Evolutionary conservation across 2,888 invertebrate species (phyloP).

Genomic region (Mythimna vitellina): DNA sequence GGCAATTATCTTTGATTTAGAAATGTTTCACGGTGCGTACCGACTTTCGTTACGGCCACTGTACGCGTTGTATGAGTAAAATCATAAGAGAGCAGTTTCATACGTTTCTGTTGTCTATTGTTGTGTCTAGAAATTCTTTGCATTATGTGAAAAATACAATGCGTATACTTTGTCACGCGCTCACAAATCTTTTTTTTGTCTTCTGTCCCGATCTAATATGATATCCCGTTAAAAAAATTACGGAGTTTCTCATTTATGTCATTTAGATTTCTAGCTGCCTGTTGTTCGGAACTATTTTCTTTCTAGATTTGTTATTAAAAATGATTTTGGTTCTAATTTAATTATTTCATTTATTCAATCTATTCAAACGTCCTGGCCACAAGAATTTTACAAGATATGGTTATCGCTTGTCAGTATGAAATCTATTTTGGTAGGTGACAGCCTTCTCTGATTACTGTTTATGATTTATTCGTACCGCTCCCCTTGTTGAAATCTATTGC

Average conservation of each 20-base stretch:
- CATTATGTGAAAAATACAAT: constrained; percentile 53
- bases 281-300: not conserved
- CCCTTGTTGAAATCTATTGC: constrained; percentile 50
- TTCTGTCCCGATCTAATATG: constrained; percentile 18
- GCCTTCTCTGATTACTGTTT: constrained; percentile 38
- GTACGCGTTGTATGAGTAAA: constrained; percentile 46
- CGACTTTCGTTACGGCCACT: constrained; percentile 51
- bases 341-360: not conserved
- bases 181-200: constrained; percentile 36
- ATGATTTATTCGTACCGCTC: constrained; percentile 52
- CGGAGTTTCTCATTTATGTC: constrained; percentile 8
- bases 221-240: not conserved
- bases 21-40: constrained; percentile 49
- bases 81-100: constrained; percentile 45
- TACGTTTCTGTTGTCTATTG: constrained; percentile 54
- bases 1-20: constrained; percentile 48
- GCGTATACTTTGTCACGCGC: constrained; percentile 41
- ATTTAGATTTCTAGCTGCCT: constrained; percentile 1
- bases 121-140: constrained; percentile 53
- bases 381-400: constrained; percentile 10
- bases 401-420: constrained; percentile 15
- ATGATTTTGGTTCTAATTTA: not conserved
- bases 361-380: not conserved
- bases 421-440: constrained; percentile 42
- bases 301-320: not conserved